A percentile compares a stretch with the other conserved stretches of the same genome.
Conservation (phyloP, 2,797 vertebrate species). For the Myiotriccus ornatus region DNA sequence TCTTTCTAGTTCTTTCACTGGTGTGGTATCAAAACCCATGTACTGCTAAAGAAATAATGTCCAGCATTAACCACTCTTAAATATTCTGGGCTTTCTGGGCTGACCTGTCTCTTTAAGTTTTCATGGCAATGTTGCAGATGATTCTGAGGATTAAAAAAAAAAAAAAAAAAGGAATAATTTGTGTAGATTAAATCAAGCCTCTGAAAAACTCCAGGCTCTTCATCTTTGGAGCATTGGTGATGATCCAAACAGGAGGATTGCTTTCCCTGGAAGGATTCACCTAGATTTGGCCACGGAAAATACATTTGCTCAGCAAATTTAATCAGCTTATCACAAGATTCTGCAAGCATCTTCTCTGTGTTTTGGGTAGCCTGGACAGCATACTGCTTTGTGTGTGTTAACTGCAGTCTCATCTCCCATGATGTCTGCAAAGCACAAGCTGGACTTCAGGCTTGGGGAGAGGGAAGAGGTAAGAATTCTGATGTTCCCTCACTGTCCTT, state of each 20-base stretch:
- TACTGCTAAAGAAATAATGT: not conserved
- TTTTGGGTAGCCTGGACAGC: constrained; percentile 36
- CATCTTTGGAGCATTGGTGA: not conserved
- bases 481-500: not conserved
- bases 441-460: not conserved
- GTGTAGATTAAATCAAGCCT: constrained; percentile 41
- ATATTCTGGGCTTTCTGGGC: not conserved
- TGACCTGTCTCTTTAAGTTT: not conserved
- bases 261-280: constrained; percentile 36
- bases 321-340: constrained; percentile 24
- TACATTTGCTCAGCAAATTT: constrained; percentile 40
- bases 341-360: not conserved
- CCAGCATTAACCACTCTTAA: not conserved
- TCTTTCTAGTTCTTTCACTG: not conserved
- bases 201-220: constrained; percentile 54
- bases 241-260: constrained; percentile 35
- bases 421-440: not conserved
- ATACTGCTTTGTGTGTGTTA: not conserved
- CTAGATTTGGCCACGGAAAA: constrained; percentile 33
- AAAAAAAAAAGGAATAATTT: not conserved
- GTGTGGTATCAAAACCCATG: not conserved
- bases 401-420: not conserved
- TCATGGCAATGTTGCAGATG: not conserved
- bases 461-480: not conserved
- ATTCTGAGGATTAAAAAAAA: not conserved